These are phyloP conservation scores for Pangasius djambal DNA, from an alignment of 2,797 vertebrate genomes.

Conservation along the genomic window DNA sequence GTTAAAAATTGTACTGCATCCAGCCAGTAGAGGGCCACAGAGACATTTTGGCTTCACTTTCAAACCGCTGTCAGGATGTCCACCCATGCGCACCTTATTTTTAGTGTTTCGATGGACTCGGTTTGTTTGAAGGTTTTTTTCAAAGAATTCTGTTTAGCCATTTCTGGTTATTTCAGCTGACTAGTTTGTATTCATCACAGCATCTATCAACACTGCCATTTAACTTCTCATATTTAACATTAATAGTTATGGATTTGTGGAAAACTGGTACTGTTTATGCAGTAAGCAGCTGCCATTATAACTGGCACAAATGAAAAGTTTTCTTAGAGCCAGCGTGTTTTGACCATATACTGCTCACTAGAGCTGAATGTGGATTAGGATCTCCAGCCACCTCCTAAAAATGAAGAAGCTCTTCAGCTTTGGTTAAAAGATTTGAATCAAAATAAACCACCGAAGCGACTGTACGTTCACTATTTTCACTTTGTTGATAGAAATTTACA, in stretches of 20 bases:
- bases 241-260: neutral
- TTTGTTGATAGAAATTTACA: neutral
- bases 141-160: neutral
- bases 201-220: neutral
- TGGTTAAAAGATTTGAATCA: neutral
- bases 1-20: neutral
- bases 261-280: too few relatives aligned
- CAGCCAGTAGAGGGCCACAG: neutral
- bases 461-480: neutral
- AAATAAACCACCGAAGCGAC: neutral
- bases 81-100: neutral
- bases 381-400: neutral
- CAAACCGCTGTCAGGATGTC: neutral
- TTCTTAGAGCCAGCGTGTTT: neutral
- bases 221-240: neutral
- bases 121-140: neutral
- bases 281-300: too few relatives aligned
- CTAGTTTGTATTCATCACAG: neutral
- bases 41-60: neutral
- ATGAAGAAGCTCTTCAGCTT: neutral
- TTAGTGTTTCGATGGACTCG: neutral
- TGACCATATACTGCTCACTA: neutral
- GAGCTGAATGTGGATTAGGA: neutral
- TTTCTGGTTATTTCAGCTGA: neutral
- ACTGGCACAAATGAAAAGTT: neutral